phyloP scores from a whole-genome alignment of 1,140 invertebrate species.

The Calosoma granatense region DNA sequence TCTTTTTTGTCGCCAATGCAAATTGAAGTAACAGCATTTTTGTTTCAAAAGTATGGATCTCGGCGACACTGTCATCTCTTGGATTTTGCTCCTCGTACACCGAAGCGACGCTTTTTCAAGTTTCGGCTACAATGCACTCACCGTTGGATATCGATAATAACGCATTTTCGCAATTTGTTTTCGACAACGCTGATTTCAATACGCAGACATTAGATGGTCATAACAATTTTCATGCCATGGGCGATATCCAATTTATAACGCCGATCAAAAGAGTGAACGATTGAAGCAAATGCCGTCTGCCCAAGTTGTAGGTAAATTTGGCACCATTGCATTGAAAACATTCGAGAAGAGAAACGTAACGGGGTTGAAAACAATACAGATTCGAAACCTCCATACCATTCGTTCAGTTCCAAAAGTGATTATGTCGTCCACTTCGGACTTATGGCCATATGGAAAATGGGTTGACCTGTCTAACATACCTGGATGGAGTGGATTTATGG shows the following conservation, averaged over 20 bases:
- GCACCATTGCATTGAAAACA: no score
- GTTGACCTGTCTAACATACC: slow-evolving; percentile 12
- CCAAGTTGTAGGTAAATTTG: no score
- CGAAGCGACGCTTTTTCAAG: slow-evolving; percentile 23
- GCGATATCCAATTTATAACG: slow-evolving; percentile 20
- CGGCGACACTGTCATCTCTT: slow-evolving; percentile 20
- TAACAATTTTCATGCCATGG: slow-evolving; percentile 23
- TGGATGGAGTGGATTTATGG: slow-evolving; percentile 24
- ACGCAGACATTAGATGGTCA: slow-evolving; percentile 21
- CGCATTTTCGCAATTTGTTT: slow-evolving; percentile 27
- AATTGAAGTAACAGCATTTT: slow-evolving; percentile 16
- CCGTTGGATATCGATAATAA: slow-evolving; percentile 11
- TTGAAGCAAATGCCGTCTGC: no score
- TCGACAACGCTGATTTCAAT: slow-evolving; percentile 31
- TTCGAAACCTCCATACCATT: no score
- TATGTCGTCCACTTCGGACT: no score
- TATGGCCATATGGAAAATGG: slow-evolving; percentile 18
- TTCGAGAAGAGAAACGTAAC: no score
- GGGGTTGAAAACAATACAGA: no score
- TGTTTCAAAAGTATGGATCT: slow-evolving; percentile 23
- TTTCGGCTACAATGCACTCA: slow-evolving; percentile 21
- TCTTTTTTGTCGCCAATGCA: slow-evolving; percentile 24
- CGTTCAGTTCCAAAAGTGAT: no score
- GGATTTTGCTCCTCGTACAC: slow-evolving; percentile 26
- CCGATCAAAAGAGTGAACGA: no score